phyloP scores from a whole-genome alignment of 2,797 vertebrate species.

The Channallabes apus region DNA sequence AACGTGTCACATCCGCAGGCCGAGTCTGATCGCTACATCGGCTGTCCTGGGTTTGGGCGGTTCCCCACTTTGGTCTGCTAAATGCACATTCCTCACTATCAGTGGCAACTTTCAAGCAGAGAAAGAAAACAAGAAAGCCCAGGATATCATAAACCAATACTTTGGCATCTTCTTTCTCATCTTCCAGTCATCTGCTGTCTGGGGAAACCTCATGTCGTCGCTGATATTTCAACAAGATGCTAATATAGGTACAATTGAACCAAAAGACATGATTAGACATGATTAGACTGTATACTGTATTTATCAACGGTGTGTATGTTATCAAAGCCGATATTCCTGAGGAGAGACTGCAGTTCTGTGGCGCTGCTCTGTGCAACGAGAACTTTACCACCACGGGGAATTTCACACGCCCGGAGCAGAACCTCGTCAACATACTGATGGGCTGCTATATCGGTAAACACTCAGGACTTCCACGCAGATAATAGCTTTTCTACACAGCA shows the following conservation, averaged over 20 bases:
- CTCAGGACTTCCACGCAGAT: not conserved
- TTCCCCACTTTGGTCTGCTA: slow-evolving; percentile 91
- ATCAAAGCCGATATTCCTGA: slow-evolving; percentile 64
- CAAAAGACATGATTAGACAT: not conserved
- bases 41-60: slow-evolving; percentile 88
- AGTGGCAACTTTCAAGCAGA: slow-evolving; percentile 75
- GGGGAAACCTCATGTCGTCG: slow-evolving; percentile 96
- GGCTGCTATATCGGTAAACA: slow-evolving; percentile 70
- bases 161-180: slow-evolving; percentile 95
- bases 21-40: slow-evolving; percentile 88
- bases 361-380: slow-evolving; percentile 67
- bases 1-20: slow-evolving; percentile 74
- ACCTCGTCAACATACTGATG: slow-evolving; percentile 70
- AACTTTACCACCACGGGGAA: slow-evolving; percentile 47
- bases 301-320: not conserved
- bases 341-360: slow-evolving; percentile 69
- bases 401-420: slow-evolving; percentile 56
- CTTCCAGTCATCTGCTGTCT: slow-evolving; percentile 88
- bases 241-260: slow-evolving; percentile 70
- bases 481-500: not conserved
- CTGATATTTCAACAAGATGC: slow-evolving; percentile 83
- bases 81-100: slow-evolving; percentile 90
- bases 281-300: not conserved
- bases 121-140: slow-evolving; percentile 69
- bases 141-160: slow-evolving; percentile 86